Evolutionary conservation across 2,113 vertebrate species (phyloP).

Genomic region (Cichladusa arquata): DNA sequence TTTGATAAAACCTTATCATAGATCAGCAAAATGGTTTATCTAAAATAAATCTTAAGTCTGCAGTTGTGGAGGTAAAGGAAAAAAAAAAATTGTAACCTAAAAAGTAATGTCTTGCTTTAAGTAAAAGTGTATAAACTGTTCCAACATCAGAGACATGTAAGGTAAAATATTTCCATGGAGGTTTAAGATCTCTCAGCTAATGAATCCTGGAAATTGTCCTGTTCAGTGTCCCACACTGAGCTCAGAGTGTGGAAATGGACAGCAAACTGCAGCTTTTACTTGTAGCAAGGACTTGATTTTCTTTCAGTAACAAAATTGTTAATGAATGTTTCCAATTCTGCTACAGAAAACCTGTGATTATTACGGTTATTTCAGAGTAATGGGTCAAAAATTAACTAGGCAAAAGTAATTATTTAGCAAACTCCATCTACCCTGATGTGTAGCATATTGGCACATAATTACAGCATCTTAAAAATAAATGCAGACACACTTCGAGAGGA

Average conservation of each 20-base stretch:
- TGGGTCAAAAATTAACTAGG: neutral
- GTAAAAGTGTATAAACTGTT: neutral
- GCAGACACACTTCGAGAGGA: neutral
- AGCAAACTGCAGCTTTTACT: neutral
- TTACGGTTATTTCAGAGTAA: neutral
- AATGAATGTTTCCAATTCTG: neutral
- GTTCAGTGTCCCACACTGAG: neutral
- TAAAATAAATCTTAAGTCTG: neutral
- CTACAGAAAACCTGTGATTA: neutral
- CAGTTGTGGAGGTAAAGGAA: neutral
- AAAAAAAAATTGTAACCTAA: neutral
- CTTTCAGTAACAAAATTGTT: neutral
- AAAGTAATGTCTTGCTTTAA: neutral
- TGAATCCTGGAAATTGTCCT: neutral
- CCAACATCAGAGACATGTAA: neutral
- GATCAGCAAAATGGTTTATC: neutral
- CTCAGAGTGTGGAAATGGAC: neutral
- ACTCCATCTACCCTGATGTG: neutral
- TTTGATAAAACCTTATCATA: neutral
- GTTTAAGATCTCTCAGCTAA: neutral
- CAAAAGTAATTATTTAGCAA: neutral
- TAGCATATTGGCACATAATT: neutral
- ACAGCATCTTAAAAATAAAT: neutral
- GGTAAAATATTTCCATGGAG: neutral
- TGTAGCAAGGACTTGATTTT: neutral